Evolutionary conservation across 2,888 invertebrate species (phyloP), one percentile per base, ranked within the genome.

Genomic region (Nomada hirtipes): DNA sequence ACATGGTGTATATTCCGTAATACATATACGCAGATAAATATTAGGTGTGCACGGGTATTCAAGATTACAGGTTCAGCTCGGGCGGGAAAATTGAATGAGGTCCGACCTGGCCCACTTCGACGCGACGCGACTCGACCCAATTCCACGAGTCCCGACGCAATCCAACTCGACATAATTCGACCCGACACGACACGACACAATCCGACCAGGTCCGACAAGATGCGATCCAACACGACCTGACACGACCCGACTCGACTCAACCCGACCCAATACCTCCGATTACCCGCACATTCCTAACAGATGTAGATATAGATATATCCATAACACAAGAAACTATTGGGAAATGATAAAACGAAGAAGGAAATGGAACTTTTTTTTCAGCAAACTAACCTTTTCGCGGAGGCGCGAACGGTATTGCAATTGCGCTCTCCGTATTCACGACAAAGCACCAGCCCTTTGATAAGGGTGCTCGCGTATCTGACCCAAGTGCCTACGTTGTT

Each of bases 381-480:
- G 88, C 91, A 90, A 92, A 94, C 94, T 94, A 93, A 94, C 94
- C 94, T 94, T 93, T 91, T 90, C 92, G 91, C 91, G 91, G 90
- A 92, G 93, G 91, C 91, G 91, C 91, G 90, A 91, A 86, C 77
- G 79, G 86, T 88, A 84, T 84, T 79, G 70, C 76, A 55, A 86
- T 73, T 71, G 90, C 90, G 86, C 88, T 89, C 92, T 91, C 91
- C 87, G 90, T 88, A 92, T 94, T 94, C 94, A 95, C 93, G 96
- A 96, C 96, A 97, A 97, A 97, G 95, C 95, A 95, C 97, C 97
- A 95, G 98, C 97, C 96, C 98, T 98, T 96, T 98, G 98, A 96
- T 98, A 98, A 95, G 98, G 98, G 97, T 98, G 98, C 95, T 98
- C 98, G 96, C 98, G 96, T 95, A 97, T 96, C 95, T 97, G 97